Evolutionary conservation across 2,113 vertebrate species (phyloP).

Genomic region (Corythoichthys intestinalis): DNA sequence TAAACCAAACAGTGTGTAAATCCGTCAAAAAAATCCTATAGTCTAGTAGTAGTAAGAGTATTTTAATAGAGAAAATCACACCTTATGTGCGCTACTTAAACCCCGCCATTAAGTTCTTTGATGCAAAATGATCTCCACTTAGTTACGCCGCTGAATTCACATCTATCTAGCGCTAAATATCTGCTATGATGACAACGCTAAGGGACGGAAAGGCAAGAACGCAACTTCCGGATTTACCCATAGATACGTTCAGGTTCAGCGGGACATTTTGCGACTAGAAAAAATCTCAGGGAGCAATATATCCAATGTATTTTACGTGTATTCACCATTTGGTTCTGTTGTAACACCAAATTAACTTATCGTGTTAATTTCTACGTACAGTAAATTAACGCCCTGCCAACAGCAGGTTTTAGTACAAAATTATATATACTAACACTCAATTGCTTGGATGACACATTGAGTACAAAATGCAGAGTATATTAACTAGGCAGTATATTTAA

Average conservation of each 20-base stretch:
- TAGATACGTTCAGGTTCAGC: not conserved
- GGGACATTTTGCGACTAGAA: not conserved
- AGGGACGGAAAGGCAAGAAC: not conserved
- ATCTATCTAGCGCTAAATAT: too few species aligned
- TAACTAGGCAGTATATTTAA: not conserved
- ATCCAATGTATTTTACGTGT: not conserved
- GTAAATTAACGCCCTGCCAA: too few species aligned
- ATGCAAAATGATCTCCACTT: too few species aligned
- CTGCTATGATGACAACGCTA: not conserved
- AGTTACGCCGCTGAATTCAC: too few species aligned
- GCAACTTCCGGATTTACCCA: slow-evolving; percentile 30
- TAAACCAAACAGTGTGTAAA: too few species aligned
- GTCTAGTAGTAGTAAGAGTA: too few species aligned
- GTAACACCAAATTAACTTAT: not conserved
- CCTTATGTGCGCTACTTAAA: too few species aligned
- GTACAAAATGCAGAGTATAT: not conserved
- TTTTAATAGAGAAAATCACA: too few species aligned
- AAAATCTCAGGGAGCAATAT: not conserved
- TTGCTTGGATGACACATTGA: not conserved
- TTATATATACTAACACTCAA: not conserved
- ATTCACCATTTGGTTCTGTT: not conserved
- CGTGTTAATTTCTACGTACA: not conserved
- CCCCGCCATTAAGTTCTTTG: too few species aligned
- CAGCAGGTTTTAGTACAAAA: too few species aligned
- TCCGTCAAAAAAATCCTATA: too few species aligned